Conservation (phyloP, 2,888 invertebrate species). For the Laothoe populi region DNA sequence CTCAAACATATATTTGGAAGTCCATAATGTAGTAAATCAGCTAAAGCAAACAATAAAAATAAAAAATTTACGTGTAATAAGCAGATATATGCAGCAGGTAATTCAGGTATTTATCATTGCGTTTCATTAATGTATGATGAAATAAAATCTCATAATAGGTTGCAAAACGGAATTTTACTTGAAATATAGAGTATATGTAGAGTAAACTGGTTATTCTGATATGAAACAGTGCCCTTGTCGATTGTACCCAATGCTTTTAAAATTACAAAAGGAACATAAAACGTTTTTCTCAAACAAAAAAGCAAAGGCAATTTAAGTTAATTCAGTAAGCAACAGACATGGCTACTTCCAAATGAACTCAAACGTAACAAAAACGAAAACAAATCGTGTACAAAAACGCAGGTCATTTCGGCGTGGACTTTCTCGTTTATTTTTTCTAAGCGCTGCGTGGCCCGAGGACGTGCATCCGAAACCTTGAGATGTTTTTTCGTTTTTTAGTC, state of each 20-base stretch:
- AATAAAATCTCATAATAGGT: background rate
- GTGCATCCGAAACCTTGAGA: conserved; percentile 81
- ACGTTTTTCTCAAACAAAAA: conserved; percentile 66
- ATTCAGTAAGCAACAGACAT: conserved; percentile 82
- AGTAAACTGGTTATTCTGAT: conserved; percentile 28
- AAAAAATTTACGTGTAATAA: no score
- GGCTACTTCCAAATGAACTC: conserved; percentile 84
- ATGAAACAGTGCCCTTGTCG: conserved; percentile 44
- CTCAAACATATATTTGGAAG: no score
- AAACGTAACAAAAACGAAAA: conserved; percentile 83
- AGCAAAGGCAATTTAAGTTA: conserved; percentile 79
- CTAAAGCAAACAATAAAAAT: no score
- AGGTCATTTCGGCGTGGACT: conserved; percentile 82
- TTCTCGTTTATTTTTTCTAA: conserved; percentile 82
- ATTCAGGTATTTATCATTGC: background rate
- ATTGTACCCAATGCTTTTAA: conserved; percentile 40
- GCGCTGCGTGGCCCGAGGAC: conserved; percentile 71
- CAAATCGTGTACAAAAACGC: conserved; percentile 83
- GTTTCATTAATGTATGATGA: background rate
- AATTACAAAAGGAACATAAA: conserved; percentile 65
- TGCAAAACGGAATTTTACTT: conserved; percentile 11
- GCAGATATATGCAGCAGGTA: background rate
- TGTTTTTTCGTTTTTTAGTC: conserved; percentile 61
- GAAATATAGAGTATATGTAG: conserved; percentile 8
- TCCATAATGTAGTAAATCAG: no score